These are phyloP conservation scores for Pseudococcus viburni DNA, from an alignment of 2,888 invertebrate genomes.

Conservation along the genomic window DNA sequence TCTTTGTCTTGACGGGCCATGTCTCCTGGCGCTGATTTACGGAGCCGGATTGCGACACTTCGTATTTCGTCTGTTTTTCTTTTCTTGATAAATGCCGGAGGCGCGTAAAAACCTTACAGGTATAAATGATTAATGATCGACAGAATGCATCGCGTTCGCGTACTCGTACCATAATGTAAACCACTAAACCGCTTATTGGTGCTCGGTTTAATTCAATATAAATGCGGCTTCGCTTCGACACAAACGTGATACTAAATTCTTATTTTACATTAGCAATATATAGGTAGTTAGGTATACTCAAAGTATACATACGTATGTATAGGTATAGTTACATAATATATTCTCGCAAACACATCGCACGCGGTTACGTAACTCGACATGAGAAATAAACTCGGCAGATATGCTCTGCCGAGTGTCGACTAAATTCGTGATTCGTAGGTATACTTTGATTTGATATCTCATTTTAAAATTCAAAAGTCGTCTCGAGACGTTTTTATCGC, in stretches of 20 bases:
- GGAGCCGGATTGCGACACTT: too few species aligned
- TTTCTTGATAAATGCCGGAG: neutral
- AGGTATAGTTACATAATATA: slow-evolving; percentile 30
- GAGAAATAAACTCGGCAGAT: neutral
- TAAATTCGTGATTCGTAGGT: slow-evolving; percentile 1
- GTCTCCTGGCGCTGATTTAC: too few species aligned
- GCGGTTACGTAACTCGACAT: neutral
- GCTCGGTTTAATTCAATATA: slow-evolving; percentile 41
- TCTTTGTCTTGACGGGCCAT: too few species aligned
- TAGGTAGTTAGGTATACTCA: neutral
- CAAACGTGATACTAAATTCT: slow-evolving; percentile 47
- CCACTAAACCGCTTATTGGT: slow-evolving; percentile 36
- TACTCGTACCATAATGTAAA: neutral
- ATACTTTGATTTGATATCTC: neutral
- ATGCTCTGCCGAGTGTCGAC: neutral
- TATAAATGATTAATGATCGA: slow-evolving; percentile 37
- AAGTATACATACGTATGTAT: neutral
- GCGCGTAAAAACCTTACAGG: neutral
- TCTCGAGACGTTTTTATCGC: neutral
- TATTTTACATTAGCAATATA: slow-evolving; percentile 28
- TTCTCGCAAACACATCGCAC: slow-evolving; percentile 22
- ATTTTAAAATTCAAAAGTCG: slow-evolving; percentile 27
- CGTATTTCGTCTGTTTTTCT: neutral
- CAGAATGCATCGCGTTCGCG: slow-evolving; percentile 10
- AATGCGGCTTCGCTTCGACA: slow-evolving; percentile 1